Percentiles rank a stretch among this genome's conserved stretches.
Conservation (phyloP, 2,797 vertebrate genomes). For the Cottoperca gobio region DNA sequence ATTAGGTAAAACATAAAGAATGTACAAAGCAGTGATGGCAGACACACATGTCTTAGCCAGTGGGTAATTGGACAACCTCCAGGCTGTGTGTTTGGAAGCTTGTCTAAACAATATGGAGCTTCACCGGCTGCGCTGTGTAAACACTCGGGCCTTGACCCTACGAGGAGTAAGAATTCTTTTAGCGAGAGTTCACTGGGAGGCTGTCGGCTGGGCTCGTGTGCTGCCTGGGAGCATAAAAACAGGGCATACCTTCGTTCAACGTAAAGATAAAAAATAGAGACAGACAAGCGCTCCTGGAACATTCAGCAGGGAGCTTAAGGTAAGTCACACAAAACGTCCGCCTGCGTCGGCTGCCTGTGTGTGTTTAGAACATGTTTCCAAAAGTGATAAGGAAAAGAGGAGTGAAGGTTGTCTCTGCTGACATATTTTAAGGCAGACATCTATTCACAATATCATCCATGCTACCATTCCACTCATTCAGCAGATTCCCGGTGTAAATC, state of each 20-base stretch:
- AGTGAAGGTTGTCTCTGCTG: constrained; percentile 39
- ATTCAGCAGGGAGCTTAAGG: constrained; percentile 41
- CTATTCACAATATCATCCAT: constrained; percentile 40
- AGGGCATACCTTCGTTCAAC: constrained; percentile 47
- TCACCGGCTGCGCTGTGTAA: constrained; percentile 84
- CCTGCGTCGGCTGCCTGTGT: constrained; percentile 2
- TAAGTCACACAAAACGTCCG: constrained; percentile 44
- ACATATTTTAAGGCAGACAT: constrained; percentile 58
- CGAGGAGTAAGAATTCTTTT: constrained; percentile 78
- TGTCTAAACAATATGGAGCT: constrained; percentile 85
- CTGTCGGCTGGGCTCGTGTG: constrained; percentile 60
- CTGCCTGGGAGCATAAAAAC: constrained; percentile 35
- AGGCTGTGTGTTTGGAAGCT: constrained; percentile 85
- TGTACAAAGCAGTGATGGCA: constrained; percentile 64
- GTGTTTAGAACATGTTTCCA: constrained; percentile 50
- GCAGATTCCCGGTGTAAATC: constrained; percentile 55
- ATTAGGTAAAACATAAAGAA: constrained; percentile 68
- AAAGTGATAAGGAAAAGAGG: constrained; percentile 49
- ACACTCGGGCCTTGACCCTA: constrained; percentile 82
- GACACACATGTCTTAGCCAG: constrained; percentile 64
- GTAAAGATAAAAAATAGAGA: constrained; percentile 36
- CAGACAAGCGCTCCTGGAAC: constrained; percentile 46
- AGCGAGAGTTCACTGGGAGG: constrained; percentile 75
- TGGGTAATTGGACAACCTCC: constrained; percentile 77
- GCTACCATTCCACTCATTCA: constrained; percentile 56